Evolutionary conservation across 1,140 invertebrate species (phyloP).

Genomic region (Samia ricini): DNA sequence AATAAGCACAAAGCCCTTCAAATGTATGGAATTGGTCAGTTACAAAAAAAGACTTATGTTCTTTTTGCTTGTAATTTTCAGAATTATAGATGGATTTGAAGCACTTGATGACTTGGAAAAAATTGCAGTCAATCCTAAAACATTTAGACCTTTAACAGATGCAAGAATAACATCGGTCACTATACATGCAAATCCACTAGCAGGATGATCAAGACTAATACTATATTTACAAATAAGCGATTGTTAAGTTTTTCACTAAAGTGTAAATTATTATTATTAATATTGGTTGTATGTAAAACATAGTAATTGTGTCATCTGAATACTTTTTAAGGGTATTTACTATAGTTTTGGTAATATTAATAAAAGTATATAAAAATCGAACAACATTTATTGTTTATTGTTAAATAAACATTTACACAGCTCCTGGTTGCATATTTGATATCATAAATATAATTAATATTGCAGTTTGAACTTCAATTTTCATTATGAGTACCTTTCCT

Average conservation of each 20-base stretch:
- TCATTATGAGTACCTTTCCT: background rate
- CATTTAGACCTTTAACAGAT: slow-evolving; percentile 90
- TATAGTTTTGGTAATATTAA: background rate
- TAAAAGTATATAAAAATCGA: background rate
- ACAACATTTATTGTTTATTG: slow-evolving; percentile 1
- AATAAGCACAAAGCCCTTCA: too few species aligned
- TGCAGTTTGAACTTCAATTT: background rate
- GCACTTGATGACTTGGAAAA: slow-evolving; percentile 97
- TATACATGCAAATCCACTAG: slow-evolving; percentile 98
- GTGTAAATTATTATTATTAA: too few species aligned
- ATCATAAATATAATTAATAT: background rate
- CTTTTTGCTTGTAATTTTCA: slow-evolving; percentile 75
- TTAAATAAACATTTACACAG: background rate
- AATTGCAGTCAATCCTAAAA: slow-evolving; percentile 95
- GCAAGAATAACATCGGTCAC: slow-evolving; percentile 92
- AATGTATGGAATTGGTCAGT: background rate
- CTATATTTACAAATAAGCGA: background rate
- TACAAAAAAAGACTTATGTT: background rate
- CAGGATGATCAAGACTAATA: slow-evolving; percentile 63
- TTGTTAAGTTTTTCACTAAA: background rate
- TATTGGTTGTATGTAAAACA: background rate
- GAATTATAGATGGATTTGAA: slow-evolving; percentile 98
- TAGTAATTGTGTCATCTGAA: background rate
- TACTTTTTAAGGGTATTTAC: background rate
- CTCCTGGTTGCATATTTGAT: background rate